These are phyloP conservation scores for Hermaeophaga mercurialis DNA, from an alignment of 2,888 invertebrate species.

Conservation along the genomic window DNA sequence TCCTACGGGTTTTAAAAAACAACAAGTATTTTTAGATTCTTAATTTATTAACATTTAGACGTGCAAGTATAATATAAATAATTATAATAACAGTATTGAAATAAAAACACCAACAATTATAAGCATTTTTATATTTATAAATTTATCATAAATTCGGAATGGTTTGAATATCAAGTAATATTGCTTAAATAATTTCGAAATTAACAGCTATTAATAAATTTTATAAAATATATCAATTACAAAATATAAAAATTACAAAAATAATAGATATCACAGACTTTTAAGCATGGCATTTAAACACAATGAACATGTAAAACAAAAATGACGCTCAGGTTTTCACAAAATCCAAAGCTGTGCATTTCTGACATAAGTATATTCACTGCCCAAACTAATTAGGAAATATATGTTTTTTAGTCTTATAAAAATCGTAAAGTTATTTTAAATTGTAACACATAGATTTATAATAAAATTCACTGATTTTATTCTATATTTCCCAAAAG, in stretches of 20 bases:
- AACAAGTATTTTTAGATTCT: too few species aligned
- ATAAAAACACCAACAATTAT: too few species aligned
- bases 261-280: slow-evolving; percentile 30
- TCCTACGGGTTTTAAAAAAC: too few species aligned
- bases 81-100: too few species aligned
- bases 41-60: too few species aligned
- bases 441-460: too few species aligned
- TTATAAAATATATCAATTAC: slow-evolving; percentile 1
- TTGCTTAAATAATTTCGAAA: not conserved
- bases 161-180: not conserved
- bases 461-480: too few species aligned
- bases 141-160: too few species aligned
- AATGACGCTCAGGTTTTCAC: not conserved
- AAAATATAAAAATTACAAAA: slow-evolving; percentile 18
- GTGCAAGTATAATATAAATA: too few species aligned
- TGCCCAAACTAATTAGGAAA: not conserved
- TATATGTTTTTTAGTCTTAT: not conserved
- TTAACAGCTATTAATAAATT: not conserved
- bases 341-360: slow-evolving; percentile 10
- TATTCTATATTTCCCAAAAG: too few species aligned
- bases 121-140: too few species aligned
- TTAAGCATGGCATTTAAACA: slow-evolving; percentile 26
- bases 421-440: too few species aligned
- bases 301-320: slow-evolving; percentile 8
- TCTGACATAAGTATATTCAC: slow-evolving; percentile 1